Evolutionary conservation across 2,888 invertebrate genomes (phyloP).

Genomic region (Mythimna loreyi): DNA sequence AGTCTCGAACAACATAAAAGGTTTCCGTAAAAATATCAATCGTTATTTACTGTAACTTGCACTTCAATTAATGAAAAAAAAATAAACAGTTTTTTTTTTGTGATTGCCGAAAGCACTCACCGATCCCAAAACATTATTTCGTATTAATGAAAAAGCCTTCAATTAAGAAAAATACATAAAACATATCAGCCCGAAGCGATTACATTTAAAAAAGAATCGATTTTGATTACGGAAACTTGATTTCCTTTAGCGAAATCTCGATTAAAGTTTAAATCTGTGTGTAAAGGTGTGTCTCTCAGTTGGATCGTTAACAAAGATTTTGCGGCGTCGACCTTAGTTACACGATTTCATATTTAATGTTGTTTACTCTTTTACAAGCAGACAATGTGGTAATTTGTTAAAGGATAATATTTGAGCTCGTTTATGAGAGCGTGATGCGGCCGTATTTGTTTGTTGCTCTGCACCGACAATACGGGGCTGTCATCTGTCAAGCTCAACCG

Average conservation of each 20-base stretch:
- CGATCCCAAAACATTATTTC: constrained; percentile 31
- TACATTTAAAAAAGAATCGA: constrained; percentile 72
- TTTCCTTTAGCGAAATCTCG: constrained; percentile 71
- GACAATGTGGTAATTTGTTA: constrained; percentile 84
- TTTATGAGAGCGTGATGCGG: constrained; percentile 85
- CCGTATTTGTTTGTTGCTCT: constrained; percentile 87
- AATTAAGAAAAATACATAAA: constrained; percentile 57
- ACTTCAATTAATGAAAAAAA: constrained; percentile 5
- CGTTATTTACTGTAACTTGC: not conserved
- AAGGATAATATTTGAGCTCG: constrained; percentile 87
- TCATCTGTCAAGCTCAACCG: constrained; percentile 88
- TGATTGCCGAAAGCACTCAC: constrained; percentile 4
- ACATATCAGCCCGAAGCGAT: constrained; percentile 46
- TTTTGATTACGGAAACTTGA: constrained; percentile 70
- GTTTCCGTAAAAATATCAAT: not conserved
- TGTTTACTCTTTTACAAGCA: constrained; percentile 77
- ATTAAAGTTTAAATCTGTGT: constrained; percentile 71
- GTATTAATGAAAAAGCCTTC: constrained; percentile 49
- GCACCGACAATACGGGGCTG: constrained; percentile 78
- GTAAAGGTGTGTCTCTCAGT: constrained; percentile 63
- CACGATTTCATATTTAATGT: constrained; percentile 74
- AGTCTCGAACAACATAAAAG: not conserved
- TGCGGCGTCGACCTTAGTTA: constrained; percentile 63
- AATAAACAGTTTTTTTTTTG: not conserved
- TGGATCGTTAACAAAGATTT: constrained; percentile 73